These are phyloP conservation scores for Lathamus discolor DNA, from an alignment of 2,113 vertebrate species.

Conservation along the genomic window DNA sequence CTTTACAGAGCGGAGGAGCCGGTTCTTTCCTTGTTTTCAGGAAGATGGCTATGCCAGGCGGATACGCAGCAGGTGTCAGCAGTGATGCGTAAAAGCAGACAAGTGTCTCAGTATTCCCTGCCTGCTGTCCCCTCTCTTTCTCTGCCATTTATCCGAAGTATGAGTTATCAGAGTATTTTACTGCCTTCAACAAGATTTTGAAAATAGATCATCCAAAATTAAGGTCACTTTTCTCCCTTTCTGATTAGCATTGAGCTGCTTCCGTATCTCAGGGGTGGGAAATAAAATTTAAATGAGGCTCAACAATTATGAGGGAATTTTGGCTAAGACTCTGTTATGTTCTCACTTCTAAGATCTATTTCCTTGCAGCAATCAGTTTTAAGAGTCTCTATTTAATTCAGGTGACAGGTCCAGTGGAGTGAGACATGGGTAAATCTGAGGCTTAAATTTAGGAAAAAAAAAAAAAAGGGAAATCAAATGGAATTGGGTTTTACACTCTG, in stretches of 20 bases:
- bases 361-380: slow-evolving; percentile 48
- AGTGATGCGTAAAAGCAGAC: not conserved
- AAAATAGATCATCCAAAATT: slow-evolving; percentile 62
- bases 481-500: slow-evolving; percentile 43
- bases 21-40: fast-evolving
- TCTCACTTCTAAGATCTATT: slow-evolving; percentile 28
- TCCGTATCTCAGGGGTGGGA: slow-evolving; percentile 22
- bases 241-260: slow-evolving; percentile 40
- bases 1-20: fast-evolving
- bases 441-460: slow-evolving; percentile 44
- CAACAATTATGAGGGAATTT: slow-evolving; percentile 55
- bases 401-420: slow-evolving; percentile 45
- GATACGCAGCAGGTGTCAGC: slow-evolving; percentile 45
- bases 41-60: not conserved
- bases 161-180: not conserved
- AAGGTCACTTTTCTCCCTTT: slow-evolving; percentile 33
- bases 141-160: not conserved
- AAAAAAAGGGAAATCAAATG: slow-evolving; percentile 44
- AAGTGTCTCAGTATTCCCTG: not conserved
- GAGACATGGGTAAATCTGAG: slow-evolving; percentile 40
- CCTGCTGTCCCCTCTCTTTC: not conserved
- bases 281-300: slow-evolving; percentile 62
- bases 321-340: not conserved
- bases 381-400: slow-evolving; percentile 50
- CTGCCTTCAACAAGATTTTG: slow-evolving; percentile 53